Conservation (phyloP, 2,888 invertebrate species). For the Drosophila monieri region DNA sequence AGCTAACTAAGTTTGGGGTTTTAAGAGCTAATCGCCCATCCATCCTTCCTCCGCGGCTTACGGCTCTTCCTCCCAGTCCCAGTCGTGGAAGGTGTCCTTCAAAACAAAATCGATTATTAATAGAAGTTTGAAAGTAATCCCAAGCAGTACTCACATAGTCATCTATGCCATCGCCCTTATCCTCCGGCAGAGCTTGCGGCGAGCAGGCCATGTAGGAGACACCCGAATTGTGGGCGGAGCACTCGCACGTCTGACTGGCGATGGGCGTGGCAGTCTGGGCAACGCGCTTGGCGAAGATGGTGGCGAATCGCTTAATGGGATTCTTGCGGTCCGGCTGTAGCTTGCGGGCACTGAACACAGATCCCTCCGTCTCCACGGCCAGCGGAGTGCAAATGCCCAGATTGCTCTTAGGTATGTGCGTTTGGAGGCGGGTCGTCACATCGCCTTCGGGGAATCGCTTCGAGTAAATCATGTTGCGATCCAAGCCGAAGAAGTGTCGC, state of each 20-base stretch:
- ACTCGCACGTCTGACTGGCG: conserved; percentile 88
- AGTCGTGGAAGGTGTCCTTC: conserved; percentile 80
- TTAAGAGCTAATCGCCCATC: conserved; percentile 27
- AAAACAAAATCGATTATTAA: background rate
- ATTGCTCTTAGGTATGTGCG: conserved; percentile 90
- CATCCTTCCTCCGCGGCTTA: conserved; percentile 35
- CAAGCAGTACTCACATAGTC: conserved; percentile 75
- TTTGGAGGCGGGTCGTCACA: conserved; percentile 88
- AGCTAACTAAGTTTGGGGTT: conserved; percentile 53
- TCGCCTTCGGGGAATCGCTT: conserved; percentile 92
- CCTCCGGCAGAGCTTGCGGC: conserved; percentile 84
- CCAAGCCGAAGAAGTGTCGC: conserved; percentile 92
- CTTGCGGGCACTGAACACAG: conserved; percentile 87
- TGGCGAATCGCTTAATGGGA: conserved; percentile 87
- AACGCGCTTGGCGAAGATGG: conserved; percentile 88
- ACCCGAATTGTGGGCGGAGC: conserved; percentile 88
- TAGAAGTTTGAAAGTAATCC: background rate
- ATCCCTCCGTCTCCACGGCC: conserved; percentile 92
- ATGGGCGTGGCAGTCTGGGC: conserved; percentile 87
- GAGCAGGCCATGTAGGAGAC: conserved; percentile 88
- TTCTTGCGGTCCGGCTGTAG: conserved; percentile 86
- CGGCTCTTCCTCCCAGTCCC: conserved; percentile 80
- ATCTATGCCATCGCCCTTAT: conserved; percentile 63
- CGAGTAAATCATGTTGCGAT: conserved; percentile 90
- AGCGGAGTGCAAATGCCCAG: conserved; percentile 92